These are phyloP conservation scores for Geodia barretti DNA, from an alignment of 37 sponge, comb jelly and placozoan species.

Conservation along the genomic window DNA sequence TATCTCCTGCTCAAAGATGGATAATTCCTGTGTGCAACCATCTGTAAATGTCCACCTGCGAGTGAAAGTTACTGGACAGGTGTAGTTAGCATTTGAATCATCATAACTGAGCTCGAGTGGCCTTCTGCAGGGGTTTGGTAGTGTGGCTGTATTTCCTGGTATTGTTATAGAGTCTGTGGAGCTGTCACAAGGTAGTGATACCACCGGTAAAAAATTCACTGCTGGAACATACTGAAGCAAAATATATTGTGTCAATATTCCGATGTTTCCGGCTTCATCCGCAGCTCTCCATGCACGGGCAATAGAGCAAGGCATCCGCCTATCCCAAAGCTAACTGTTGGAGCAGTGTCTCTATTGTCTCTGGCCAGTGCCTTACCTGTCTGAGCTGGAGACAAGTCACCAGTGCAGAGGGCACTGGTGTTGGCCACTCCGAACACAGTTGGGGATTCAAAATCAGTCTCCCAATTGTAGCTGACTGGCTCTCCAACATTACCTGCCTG, in stretches of 20 bases:
- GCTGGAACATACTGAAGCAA: not conserved
- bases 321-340: not conserved
- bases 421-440: not conserved
- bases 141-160: slow-evolving; percentile 12
- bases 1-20: slow-evolving; percentile 5
- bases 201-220: not conserved
- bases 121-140: slow-evolving; percentile 17
- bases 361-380: slow-evolving; percentile 15
- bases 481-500: slow-evolving; percentile 23
- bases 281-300: slow-evolving; percentile 25
- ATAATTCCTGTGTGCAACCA: not conserved
- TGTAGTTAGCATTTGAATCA: not conserved
- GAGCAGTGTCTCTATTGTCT: slow-evolving; percentile 2
- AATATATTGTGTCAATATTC: not conserved
- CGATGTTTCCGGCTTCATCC: slow-evolving; percentile 43
- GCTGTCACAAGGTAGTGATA: slow-evolving; percentile 25
- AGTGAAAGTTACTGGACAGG: slow-evolving; percentile 9
- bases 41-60: slow-evolving; percentile 21
- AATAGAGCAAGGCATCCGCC: slow-evolving; percentile 6
- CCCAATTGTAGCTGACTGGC: slow-evolving; percentile 3
- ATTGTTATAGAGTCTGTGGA: not conserved
- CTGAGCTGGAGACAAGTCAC: not conserved
- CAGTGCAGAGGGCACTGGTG: slow-evolving; percentile 10
- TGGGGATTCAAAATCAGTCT: slow-evolving; percentile 34
- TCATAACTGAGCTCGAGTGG: not conserved